phyloP scores from a whole-genome alignment of 2,797 vertebrate genomes.

The Pyrocephalus nanus region DNA sequence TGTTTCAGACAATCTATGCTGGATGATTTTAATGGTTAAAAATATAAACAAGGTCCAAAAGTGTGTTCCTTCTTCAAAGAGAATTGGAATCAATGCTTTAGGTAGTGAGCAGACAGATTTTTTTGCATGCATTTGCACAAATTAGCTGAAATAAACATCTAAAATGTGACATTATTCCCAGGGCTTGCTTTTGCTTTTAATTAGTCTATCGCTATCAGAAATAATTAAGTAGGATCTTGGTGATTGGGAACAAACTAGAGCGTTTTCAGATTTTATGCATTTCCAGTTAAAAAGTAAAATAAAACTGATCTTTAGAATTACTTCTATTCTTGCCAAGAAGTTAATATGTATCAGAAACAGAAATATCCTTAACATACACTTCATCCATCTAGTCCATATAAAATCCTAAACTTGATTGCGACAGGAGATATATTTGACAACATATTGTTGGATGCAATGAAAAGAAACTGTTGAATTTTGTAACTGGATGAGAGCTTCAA shows the following conservation, averaged over 20 bases:
- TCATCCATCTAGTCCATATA: not conserved
- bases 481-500: not conserved
- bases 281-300: not conserved
- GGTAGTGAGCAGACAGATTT: not conserved
- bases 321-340: not conserved
- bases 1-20: not conserved
- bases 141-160: not conserved
- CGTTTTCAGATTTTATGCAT: not conserved
- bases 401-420: not conserved
- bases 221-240: not conserved
- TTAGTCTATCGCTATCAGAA: not conserved
- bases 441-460: not conserved
- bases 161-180: not conserved
- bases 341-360: not conserved
- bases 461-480: not conserved
- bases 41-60: not conserved
- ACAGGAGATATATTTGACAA: not conserved
- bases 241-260: not conserved
- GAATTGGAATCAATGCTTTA: not conserved
- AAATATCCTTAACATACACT: not conserved
- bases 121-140: conserved; percentile 13
- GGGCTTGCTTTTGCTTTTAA: conserved; percentile 18
- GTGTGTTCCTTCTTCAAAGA: not conserved
- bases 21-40: not conserved
- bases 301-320: not conserved